Evolutionary conservation across 2,797 vertebrate genomes (phyloP), one percentile per base, ranked within the genome.

Genomic region (Pygocentrus nattereri): DNA sequence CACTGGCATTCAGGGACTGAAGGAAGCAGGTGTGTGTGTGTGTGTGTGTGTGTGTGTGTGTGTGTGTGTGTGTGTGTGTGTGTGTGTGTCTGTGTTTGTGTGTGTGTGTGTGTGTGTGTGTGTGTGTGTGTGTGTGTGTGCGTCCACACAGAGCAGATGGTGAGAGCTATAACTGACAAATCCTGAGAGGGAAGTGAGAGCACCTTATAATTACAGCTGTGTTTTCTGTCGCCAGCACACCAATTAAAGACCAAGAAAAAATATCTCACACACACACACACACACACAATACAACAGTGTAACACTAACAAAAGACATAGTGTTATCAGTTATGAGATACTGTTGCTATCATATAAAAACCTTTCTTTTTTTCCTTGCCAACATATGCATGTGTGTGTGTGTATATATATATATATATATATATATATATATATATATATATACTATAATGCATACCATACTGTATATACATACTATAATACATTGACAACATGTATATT

Each of bases 161-260:
- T 52, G n/a, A 75, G 76, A 78, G 74, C 84, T 78, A 76, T 85
- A 85, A 85, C 86, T 80, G 87, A 85, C 79, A 83, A 85, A 73
- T 76, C 84, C 87, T 70, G 65, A 86, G 83, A 86, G 82, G 76
- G 81, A 86, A 84, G 78, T 79, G 82, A 75, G 78, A 78, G 82
- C 82, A 82, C 87, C 78, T 82, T 85, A 84, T 86, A 84, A 84
- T 86, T 82, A 80, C 86, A 82, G 83, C 82, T 79, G 82, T 86
- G 82, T 75, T 74, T 80, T 84, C 59, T 78, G 79, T 77, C 77
- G 31, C 73, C 81, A 81, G 80, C 75, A 71, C 44, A 23, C 74
- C 80, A 85, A 84, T 87, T 85, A 87, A 79, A 68, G 73, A 69
- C 81, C 34, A 27, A 21, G 67, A 38, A 62, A 21, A 50, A 58